Evolutionary conservation across 2,888 invertebrate genomes (phyloP).

Genomic region (Nomada fabriciana): DNA sequence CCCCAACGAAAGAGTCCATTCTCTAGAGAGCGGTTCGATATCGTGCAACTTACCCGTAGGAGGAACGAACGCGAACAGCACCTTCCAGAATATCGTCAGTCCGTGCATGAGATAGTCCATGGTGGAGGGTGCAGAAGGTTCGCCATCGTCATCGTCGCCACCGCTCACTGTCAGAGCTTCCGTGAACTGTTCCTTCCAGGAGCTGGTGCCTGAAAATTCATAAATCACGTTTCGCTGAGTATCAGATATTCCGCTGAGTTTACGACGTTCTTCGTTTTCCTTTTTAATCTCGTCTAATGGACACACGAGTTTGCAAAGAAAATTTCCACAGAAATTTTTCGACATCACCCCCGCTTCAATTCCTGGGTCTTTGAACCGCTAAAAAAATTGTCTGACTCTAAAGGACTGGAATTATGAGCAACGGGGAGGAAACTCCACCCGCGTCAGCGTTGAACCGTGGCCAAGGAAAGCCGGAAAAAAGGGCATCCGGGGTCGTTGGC

Average conservation of each 20-base stretch:
- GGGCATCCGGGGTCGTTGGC: not conserved
- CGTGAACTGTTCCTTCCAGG: constrained; percentile 99
- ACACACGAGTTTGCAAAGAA: too few relatives aligned
- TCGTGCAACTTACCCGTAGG: constrained; percentile 92
- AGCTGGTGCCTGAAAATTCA: constrained; percentile 90
- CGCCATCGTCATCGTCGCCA: constrained; percentile 88
- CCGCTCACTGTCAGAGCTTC: constrained; percentile 98
- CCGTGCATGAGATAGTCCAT: constrained; percentile 98
- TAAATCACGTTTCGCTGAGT: too few relatives aligned
- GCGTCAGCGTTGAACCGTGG: not conserved
- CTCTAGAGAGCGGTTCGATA: not conserved
- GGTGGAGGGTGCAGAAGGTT: constrained; percentile 88
- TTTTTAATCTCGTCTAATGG: too few relatives aligned
- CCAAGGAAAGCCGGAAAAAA: constrained; percentile 7
- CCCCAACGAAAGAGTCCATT: not conserved
- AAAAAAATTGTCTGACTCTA: not conserved
- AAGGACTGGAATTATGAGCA: not conserved
- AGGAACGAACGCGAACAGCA: constrained; percentile 98
- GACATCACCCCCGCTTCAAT: too few relatives aligned
- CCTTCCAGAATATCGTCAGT: constrained; percentile 98
- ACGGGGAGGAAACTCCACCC: not conserved
- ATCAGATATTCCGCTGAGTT: not conserved
- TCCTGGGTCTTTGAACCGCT: too few relatives aligned
- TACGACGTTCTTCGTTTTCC: not conserved
- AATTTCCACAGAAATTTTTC: too few relatives aligned